These are phyloP conservation scores for Meteorus sp. DNA, from an alignment of 1,140 invertebrate genomes.

Conservation along the genomic window DNA sequence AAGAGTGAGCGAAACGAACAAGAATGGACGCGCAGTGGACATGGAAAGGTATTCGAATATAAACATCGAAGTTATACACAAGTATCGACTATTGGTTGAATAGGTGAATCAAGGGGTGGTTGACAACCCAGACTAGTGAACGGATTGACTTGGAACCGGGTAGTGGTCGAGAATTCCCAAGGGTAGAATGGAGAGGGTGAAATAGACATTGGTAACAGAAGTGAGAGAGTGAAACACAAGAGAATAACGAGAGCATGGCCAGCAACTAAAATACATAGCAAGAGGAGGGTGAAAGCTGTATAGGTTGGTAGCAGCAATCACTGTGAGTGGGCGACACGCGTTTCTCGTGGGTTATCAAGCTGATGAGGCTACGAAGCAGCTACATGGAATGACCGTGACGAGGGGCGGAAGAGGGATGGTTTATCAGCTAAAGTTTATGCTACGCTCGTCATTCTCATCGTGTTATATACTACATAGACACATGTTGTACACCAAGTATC, in stretches of 20 bases:
- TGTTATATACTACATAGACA: too few species aligned
- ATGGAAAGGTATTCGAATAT: too few species aligned
- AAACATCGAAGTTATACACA: neutral
- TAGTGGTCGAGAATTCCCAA: neutral
- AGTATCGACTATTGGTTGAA: neutral
- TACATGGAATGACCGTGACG: constrained; percentile 22
- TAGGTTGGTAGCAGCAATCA: constrained; percentile 46
- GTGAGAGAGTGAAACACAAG: too few species aligned
- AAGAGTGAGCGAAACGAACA: too few species aligned
- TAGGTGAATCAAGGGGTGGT: constrained; percentile 9
- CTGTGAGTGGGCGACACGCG: constrained; percentile 53
- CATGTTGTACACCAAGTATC: too few species aligned
- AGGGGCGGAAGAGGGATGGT: constrained; percentile 21
- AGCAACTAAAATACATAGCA: too few species aligned
- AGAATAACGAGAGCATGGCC: too few species aligned
- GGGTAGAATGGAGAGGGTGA: constrained; percentile 11
- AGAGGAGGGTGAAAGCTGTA: constrained; percentile 24
- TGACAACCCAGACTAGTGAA: constrained; percentile 1
- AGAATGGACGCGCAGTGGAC: too few species aligned
- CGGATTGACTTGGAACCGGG: constrained; percentile 1
- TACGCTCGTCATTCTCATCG: constrained; percentile 21
- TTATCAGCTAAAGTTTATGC: constrained; percentile 26
- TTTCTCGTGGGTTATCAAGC: constrained; percentile 45
- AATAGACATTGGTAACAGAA: neutral
- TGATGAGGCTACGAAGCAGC: constrained; percentile 28